Evolutionary conservation across 2,888 invertebrate species (phyloP), one percentile per base, ranked within the genome.

Genomic region (Lithosia quadra): DNA sequence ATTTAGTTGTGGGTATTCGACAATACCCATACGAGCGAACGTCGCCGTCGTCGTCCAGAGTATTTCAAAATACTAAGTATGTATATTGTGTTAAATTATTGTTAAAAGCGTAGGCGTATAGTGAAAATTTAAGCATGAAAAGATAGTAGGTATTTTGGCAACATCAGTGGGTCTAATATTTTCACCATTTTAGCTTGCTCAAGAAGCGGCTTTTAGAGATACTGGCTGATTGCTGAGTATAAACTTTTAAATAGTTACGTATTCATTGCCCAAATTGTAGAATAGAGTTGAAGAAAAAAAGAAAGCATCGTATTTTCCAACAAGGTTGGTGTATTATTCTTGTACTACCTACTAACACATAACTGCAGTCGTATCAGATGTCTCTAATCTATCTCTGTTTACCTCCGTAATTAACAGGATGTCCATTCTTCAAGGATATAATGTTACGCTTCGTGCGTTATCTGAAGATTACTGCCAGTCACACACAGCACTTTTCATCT

Each of bases 371-470:
- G 85, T 86, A 82, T 88, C 86, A 85, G 81, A 88, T 84, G 86
- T 87, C 83, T 86, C 82, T 88, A 87, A 88, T 87, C 87, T 86
- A 81, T 84, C 87, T 86, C 80, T 85, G 81, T 83, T 86, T 89
- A 89, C 85, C 82, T 85, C 82, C 74, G 81, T 86, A 91, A 91
- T 90, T 90, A 91, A 85, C 85, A 84, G 87, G 83, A 87, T 86
- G 86, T 87, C 82, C 81, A 76, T 84, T 87, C 84, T 85, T 90
- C 90, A 91, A 90, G 79, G 82, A 84, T 93, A 92, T 93, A 82
- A 84, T 65, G 84, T 92, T 92, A 88, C 93, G 78, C 74, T 84
- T 85, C 86, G 80, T 83, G 80, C 80, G 79, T 84, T 89, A 88
- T 90, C 86, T 84, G 73, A 67, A 80, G 78, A 83, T 84, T 84